Evolutionary conservation across 2,797 vertebrate species (phyloP).

Genomic region (Xerus rutilus): DNA sequence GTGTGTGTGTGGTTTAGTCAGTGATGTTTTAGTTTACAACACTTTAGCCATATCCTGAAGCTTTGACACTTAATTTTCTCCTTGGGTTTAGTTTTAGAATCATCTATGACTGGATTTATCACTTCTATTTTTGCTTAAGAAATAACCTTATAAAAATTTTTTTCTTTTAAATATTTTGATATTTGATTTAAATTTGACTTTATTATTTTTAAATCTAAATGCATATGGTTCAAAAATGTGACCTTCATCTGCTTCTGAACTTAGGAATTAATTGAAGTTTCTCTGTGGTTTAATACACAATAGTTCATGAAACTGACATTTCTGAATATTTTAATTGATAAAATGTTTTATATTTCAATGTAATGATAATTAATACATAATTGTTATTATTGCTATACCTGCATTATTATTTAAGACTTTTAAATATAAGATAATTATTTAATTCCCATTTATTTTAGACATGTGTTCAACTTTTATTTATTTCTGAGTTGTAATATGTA

Average conservation of each 20-base stretch:
- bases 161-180: not conserved
- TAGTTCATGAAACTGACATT: not conserved
- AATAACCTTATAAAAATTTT: not conserved
- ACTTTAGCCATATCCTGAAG: not conserved
- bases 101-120: not conserved
- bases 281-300: not conserved
- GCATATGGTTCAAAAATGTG: not conserved
- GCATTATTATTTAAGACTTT: not conserved
- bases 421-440: not conserved
- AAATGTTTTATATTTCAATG: not conserved
- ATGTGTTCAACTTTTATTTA: not conserved
- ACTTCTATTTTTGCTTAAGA: not conserved
- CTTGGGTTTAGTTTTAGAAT: not conserved
- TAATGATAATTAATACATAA: not conserved
- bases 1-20: not conserved
- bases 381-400: not conserved
- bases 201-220: not conserved
- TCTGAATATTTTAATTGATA: not conserved
- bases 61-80: not conserved
- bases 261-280: conserved; percentile 4
- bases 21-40: not conserved
- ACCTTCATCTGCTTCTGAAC: not conserved
- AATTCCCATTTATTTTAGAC: not conserved
- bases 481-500: not conserved
- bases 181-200: not conserved